phyloP scores from a whole-genome alignment of 2,888 invertebrate species.

The Endomychus coccineus region DNA sequence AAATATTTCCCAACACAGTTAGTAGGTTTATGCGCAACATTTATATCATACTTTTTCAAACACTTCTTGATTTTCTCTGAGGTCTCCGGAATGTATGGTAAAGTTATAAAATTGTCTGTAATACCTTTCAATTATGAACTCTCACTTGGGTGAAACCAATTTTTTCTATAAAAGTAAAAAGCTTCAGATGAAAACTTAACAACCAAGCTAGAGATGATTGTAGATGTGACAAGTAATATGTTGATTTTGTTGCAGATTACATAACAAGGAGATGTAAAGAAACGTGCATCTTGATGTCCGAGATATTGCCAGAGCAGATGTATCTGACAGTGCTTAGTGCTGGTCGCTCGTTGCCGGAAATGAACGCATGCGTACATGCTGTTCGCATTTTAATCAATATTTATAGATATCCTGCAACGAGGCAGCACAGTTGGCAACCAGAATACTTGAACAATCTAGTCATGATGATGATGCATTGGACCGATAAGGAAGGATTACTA shows the following conservation, averaged over 20 bases:
- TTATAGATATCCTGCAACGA: slow-evolving; percentile 55
- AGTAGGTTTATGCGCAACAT: no score
- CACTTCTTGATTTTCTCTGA: no score
- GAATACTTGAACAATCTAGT: slow-evolving; percentile 54
- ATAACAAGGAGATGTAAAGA: slow-evolving; percentile 39
- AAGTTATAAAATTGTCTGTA: no score
- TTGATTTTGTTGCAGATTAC: slow-evolving; percentile 40
- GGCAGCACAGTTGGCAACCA: slow-evolving; percentile 54
- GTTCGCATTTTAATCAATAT: slow-evolving; percentile 59
- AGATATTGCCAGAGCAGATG: slow-evolving; percentile 37
- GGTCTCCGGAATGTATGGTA: no score
- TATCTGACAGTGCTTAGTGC: slow-evolving; percentile 39
- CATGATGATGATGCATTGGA: slow-evolving; percentile 59
- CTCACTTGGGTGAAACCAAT: no score
- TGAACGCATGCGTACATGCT: slow-evolving; percentile 49
- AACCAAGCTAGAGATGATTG: no score
- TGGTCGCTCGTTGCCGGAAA: slow-evolving; percentile 56
- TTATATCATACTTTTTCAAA: no score
- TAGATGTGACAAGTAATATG: no score
- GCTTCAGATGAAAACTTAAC: no score
- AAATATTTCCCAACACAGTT: no score
- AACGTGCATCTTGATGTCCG: slow-evolving; percentile 35
- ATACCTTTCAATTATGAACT: no score
- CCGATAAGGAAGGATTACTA: slow-evolving; percentile 56
- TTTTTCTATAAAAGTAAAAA: no score